Percentiles rank a stretch among this genome's conserved stretches.
These are phyloP conservation scores for Drosophila insularis DNA, from an alignment of 1,140 invertebrate genomes.

Conservation along the genomic window DNA sequence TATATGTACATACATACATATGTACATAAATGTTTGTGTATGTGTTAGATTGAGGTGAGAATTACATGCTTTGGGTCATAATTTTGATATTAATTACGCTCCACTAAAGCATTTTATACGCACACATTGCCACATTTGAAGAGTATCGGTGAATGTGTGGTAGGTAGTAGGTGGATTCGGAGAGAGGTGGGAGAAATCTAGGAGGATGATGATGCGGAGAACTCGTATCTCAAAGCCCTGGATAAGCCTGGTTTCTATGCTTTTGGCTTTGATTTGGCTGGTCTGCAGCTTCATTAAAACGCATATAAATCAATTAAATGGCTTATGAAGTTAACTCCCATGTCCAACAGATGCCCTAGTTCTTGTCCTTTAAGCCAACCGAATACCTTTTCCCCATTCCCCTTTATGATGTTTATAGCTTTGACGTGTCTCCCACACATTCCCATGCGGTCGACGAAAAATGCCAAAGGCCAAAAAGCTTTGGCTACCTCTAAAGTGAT, in stretches of 20 bases:
- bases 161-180: too few species aligned
- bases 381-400: not conserved
- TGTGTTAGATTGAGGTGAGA: constrained; percentile 10
- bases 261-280: not conserved
- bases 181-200: not conserved
- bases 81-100: constrained; percentile 54
- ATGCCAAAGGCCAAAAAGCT: constrained; percentile 11
- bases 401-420: constrained; percentile 43
- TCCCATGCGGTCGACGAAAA: not conserved
- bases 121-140: not conserved
- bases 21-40: not conserved
- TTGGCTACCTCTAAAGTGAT: constrained; percentile 41
- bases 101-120: constrained; percentile 64
- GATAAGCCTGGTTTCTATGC: not conserved
- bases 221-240: constrained; percentile 1
- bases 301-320: constrained; percentile 67
- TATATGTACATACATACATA: too few species aligned
- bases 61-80: constrained; percentile 27
- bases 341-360: constrained; percentile 18
- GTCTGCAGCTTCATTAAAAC: constrained; percentile 56
- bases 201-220: constrained; percentile 6
- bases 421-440: not conserved
- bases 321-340: constrained; percentile 47
- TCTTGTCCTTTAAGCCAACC: not conserved
- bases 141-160: not conserved